Conservation (phyloP, 2,113 vertebrate genomes). For the Tyrannus savana region DNA sequence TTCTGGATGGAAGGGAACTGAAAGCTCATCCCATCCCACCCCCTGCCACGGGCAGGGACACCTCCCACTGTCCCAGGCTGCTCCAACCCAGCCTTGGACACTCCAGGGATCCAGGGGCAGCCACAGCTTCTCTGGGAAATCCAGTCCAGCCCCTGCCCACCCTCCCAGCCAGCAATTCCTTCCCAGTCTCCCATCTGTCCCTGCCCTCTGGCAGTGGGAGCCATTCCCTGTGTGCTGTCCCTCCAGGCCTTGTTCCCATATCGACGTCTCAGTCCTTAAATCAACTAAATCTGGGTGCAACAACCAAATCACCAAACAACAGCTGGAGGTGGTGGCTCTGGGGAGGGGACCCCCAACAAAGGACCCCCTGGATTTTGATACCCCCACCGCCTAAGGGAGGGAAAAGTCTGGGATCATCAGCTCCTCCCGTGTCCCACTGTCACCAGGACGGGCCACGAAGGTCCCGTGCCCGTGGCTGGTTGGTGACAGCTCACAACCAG, state of each 20-base stretch:
- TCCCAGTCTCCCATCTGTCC: neutral
- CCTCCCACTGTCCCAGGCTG: accelerated
- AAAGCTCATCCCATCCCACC: accelerated
- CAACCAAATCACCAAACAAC: neutral
- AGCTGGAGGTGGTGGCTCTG: neutral
- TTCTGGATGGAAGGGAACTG: neutral
- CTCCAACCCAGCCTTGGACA: neutral
- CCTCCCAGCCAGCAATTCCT: neutral
- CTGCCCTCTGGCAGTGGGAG: neutral
- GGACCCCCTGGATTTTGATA: neutral
- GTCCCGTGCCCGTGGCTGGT: neutral
- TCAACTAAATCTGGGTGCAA: neutral
- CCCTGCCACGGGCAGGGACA: neutral
- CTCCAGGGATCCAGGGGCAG: neutral
- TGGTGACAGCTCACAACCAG: neutral
- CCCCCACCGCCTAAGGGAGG: neutral
- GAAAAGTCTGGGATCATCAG: neutral
- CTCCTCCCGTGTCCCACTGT: accelerated
- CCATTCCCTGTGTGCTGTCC: too few relatives aligned
- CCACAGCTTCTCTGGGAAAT: neutral
- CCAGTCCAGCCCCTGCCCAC: neutral
- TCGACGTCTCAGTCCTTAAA: neutral
- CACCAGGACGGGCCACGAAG: neutral
- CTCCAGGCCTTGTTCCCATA: too few relatives aligned
- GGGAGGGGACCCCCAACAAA: neutral